Evolutionary conservation across 2,888 invertebrate species (phyloP), one percentile per base, ranked within the genome.

Genomic region (Catocala nupta): DNA sequence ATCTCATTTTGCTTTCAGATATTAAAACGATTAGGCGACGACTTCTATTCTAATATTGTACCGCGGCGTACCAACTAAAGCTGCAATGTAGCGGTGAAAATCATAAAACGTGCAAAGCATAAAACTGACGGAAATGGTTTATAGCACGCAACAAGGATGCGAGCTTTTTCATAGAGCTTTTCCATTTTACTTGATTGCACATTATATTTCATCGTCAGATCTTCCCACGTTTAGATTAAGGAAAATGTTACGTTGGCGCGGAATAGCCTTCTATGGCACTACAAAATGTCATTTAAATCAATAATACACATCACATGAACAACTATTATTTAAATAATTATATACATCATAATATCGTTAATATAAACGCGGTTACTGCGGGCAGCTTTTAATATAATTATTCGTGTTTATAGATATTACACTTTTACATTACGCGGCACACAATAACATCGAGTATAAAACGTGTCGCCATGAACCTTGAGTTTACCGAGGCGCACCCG

Each of bases 121-220:
- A 85, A 87, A 85, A 79, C 81, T 73, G 76, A 68, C 72, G 73
- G 78, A 81, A 89, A 90, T 88, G 83, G 87, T 88, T 89, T 87
- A 88, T 80, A 82, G 67, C 90, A 92, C 90, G 89, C 90, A 81
- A 84, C 81, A 81, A 87, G 82, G 86, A 90, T 86, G 83, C 77
- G 81, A 82, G 82, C 78, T 74, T 81, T 86, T 83, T 79, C 81
- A 77, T 78, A 72, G 76, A 82, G 79, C 79, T 78, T 81, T 79
- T 77, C 84, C 85, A 87, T 90, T 90, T 77, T 81, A 80, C 81
- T 86, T 89, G 88, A 92, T 91, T 90, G 88, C 88, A 85, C 84
- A 87, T 89, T 84, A 87, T 89, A 87, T 88, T 86, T 85, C 83
- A 84, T 81, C 77, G 85, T 71, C 78, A 70, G 77, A 74, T 72